Base-by-base conservation (phyloP, 2,888 invertebrate genomes). In the Cosmia pyralina region DNA sequence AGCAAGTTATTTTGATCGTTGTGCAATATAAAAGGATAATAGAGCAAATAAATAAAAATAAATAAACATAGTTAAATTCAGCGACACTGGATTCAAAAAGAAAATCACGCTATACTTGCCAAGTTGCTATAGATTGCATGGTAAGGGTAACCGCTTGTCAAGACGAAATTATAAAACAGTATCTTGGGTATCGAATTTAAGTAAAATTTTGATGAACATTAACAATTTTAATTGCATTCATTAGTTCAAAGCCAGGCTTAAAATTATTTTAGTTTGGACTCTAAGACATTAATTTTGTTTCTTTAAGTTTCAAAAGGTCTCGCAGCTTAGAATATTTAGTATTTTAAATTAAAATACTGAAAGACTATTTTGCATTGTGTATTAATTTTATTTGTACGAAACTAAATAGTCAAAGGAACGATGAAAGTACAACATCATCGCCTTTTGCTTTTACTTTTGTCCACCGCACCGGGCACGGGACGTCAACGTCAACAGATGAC, bases 141-240 rank as follows among this genome's bases (percentile, higher is more conserved):
- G n/a, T n/a, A n/a, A n/a, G n/a, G n/a, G n/a, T 34, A 34, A 34
- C 2, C 2, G 34, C 34, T 34, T 34, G 34, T 34, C 34, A 34
- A 52, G 1, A 17, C 38, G 8, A 60, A 41, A 41, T 60, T 8
- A 17, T 41, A 3, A 22, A 74, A 0, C 15, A 50, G 13, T 41
- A 10, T 60, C 17, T 52, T 38, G 4, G 10, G 5, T 22, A 34
- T 46, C n/a, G 6, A 59, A 38, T 46, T 48, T 15, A 28, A 28
- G 22, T 48, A 7, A 48, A 1, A 77, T 28, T 69, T 46, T 44
- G 8, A 17, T 50, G 8, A 55, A 50, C 44, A 46, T 69, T 38
- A 69, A 38, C 22, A 63, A 70, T 71, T 78, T 63, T 71, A 79
- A 79, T 71, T 38, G 22, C 62, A 72, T 71, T 63, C 34, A 70